Base-by-base conservation (phyloP, 1,140 invertebrate species). In the Maniola jurtina region DNA sequence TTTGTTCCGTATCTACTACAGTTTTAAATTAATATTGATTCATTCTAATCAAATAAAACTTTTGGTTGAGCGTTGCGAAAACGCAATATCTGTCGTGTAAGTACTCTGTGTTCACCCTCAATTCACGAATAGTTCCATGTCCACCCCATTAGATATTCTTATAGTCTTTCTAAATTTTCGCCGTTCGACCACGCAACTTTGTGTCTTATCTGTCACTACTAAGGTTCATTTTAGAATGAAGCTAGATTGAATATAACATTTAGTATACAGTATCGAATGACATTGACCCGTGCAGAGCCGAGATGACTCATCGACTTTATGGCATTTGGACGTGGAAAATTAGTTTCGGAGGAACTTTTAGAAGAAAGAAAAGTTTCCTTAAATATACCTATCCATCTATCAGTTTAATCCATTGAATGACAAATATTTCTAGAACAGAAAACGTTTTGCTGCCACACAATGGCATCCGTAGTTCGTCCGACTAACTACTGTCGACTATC, bases 61-160 rank as follows among this genome's bases (percentile, higher is more conserved):
- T 25, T 25, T 4, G 25, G 25, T 25, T 25, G 25, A 25, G 25
- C 25, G 25, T 25, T 25, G 25, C 25, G 4, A 25, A 25, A 25
- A 25, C n/a, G 38, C 2, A 38, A 16, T 52, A 14, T 52, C 48
- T 52, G 16, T 25, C 14, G 7, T 25, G 4, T 52, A 45, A 52
- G 48, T 52, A 25, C 48, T 52, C 48, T 52, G 48, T 52, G 48
- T 13, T 52, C 48, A 52, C 15, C 48, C 48, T 52, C 14, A 52
- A 52, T 52, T 25, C 48, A 52, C 48, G 48, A 52, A 52, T 52
- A 52, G 48, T 52, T 52, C 16, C 48, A 52, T 52, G 48, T 52
- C 48, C 48, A 52, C 48, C 48, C 48, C 48, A 52, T 52, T 52
- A 52, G 48, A 52, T 52, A 52, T 52, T 52, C 48, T 52, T 52